Evolutionary conservation across 2,113 vertebrate species (phyloP).

Genomic region (Acrocephalus kingi): DNA sequence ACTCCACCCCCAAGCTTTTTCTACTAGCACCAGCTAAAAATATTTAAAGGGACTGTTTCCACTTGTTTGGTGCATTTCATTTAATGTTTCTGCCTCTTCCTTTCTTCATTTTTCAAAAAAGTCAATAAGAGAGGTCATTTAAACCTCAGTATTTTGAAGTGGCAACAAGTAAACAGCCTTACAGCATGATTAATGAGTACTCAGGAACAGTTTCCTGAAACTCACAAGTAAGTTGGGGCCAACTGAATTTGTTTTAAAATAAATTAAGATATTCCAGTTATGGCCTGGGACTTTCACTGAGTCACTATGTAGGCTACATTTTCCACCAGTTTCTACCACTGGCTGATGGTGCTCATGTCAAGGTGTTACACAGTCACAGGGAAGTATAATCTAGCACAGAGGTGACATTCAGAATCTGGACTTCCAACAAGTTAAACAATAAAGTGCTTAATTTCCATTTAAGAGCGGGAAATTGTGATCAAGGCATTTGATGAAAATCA

Average conservation of each 20-base stretch:
- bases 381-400: neutral
- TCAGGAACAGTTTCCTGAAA: constrained; percentile 54
- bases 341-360: neutral
- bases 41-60: constrained; percentile 71
- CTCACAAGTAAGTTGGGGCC: neutral
- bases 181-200: constrained; percentile 61
- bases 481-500: neutral
- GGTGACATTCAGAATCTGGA: neutral
- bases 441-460: neutral
- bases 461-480: neutral
- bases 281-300: neutral
- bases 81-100: constrained; percentile 24
- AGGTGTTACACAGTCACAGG: neutral
- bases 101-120: neutral
- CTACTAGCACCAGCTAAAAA: constrained; percentile 56
- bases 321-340: neutral
- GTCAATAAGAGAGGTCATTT: neutral
- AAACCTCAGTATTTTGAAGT: constrained; percentile 44
- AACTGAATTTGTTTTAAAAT: neutral
- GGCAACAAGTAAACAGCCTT: constrained; percentile 51
- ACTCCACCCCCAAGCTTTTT: constrained; percentile 40
- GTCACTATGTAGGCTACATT: neutral
- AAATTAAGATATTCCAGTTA: neutral
- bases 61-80: constrained; percentile 58
- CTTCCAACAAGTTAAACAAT: neutral